Percentiles rank a stretch among this genome's conserved stretches.
Evolutionary conservation across 2,888 invertebrate species (phyloP).

Genomic region (Arenicola marina): DNA sequence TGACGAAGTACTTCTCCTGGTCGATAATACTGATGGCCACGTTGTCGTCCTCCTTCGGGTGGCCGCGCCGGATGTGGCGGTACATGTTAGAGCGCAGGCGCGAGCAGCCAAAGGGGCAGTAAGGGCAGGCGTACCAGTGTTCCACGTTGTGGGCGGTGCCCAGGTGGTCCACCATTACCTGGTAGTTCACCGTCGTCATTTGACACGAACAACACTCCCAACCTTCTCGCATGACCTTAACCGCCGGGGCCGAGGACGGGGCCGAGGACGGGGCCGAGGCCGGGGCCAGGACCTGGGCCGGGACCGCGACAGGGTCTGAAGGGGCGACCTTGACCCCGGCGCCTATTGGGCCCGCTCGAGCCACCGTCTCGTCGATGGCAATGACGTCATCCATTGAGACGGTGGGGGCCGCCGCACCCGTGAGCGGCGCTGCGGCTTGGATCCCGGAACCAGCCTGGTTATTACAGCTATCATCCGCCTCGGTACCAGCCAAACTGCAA

Average conservation of each 20-base stretch:
- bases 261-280: background rate
- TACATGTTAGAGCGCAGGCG: background rate
- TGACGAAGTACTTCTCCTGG: background rate
- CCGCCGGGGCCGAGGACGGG: background rate
- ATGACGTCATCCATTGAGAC: too few species aligned
- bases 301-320: too few species aligned
- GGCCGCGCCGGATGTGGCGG: background rate
- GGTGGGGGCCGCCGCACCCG: background rate
- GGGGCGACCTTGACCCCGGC: too few species aligned
- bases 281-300: background rate
- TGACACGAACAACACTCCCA: background rate
- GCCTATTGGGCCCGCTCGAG: too few species aligned
- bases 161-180: background rate
- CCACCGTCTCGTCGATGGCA: background rate
- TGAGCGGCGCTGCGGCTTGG: too few species aligned
- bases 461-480: too few species aligned
- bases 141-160: background rate
- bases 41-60: slow-evolving; percentile 1
- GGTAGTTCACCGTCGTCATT: background rate
- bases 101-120: slow-evolving; percentile 2
- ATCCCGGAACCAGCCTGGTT: too few species aligned
- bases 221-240: background rate
- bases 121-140: slow-evolving; percentile 1
- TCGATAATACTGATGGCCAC: background rate
- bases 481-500: background rate